Evolutionary conservation across 2,888 invertebrate genomes (phyloP), one percentile per base, ranked within the genome.

Genomic region (Brachypterus glaber): DNA sequence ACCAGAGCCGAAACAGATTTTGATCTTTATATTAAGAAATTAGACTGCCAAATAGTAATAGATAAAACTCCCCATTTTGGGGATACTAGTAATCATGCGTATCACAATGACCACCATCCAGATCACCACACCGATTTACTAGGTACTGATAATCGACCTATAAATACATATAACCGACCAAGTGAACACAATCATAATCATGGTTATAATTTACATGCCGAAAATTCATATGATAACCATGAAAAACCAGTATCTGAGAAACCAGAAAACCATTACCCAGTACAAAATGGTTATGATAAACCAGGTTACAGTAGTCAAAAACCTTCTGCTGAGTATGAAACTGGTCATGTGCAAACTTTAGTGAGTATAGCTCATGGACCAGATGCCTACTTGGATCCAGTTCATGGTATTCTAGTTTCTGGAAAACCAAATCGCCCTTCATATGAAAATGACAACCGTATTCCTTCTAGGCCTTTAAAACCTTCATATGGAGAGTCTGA

Each of bases 1-100:
- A 67, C 76, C 8, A 59, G 68, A 37, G 57, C 62, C 41, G 72
- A 78, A 58, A 67, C 72, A n/a, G 76, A 78, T 54, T 78, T 71
- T 56, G 78, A 78, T 59, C 62, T 77, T 34, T 78, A 76, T 52
- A 62, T 72, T 27, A 74, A 73, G 53, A 71, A 68, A 49, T 36
- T 62, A 24, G 72, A 71, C 44, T 75, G 75, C 44, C 62, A 61
- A 38, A 40, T 66, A 26, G 62, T 64, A 9, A 51, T 62, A n/a
- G 60, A 54, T 25, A 41, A 50, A 34, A 46, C 45, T 2, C 37
- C 18, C 2, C 17, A 4, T 7, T 24, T 31, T 15, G 17, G 3
- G 2, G 14, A 13, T 5, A 11, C 27, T 17, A 2, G 21, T 30
- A 8, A 30, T 3, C 15, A 34, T 34, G n/a, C 4, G 11, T n/a